A percentile compares a stretch with the other conserved stretches of the same genome.
Evolutionary conservation across 2,888 invertebrate species (phyloP).

Genomic region (Melangyna quadrimaculata): DNA sequence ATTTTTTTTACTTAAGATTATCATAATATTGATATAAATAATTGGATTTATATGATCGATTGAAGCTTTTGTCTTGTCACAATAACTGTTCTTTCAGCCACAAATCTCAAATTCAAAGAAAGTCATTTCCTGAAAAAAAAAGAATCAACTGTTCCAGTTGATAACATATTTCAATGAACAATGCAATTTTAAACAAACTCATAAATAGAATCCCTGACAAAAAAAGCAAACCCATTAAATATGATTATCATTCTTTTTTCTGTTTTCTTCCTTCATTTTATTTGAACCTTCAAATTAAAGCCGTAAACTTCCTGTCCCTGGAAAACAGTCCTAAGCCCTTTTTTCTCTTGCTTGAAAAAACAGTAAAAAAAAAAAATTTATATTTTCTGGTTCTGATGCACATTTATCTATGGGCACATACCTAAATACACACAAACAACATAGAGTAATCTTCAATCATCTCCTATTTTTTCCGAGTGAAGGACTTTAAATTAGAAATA

Average conservation of each 20-base stretch:
- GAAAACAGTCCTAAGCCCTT: background rate
- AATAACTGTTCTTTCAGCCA: too few relatives aligned
- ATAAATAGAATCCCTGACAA: background rate
- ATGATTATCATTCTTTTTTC: background rate
- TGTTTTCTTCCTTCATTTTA: background rate
- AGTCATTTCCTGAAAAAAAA: too few relatives aligned
- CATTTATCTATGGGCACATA: background rate
- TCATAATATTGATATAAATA: too few relatives aligned
- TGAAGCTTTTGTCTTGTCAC: too few relatives aligned
- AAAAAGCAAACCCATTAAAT: background rate
- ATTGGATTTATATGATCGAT: too few relatives aligned
- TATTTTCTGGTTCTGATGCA: slow-evolving; percentile 17
- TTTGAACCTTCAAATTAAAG: background rate
- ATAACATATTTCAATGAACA: background rate
- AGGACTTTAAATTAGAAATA: slow-evolving; percentile 19
- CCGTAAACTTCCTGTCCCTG: background rate
- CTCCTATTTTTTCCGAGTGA: slow-evolving; percentile 19
- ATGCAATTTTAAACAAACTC: background rate
- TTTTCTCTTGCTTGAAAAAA: background rate
- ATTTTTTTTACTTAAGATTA: too few relatives aligned
- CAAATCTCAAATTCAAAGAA: too few relatives aligned
- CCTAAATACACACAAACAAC: background rate
- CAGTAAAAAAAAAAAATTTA: slow-evolving; percentile 6
- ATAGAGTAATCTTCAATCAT: slow-evolving; percentile 52
- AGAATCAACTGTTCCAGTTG: background rate